Base-by-base conservation (phyloP, 2,113 vertebrate species). In the Gasterosteus aculeatus region DNA sequence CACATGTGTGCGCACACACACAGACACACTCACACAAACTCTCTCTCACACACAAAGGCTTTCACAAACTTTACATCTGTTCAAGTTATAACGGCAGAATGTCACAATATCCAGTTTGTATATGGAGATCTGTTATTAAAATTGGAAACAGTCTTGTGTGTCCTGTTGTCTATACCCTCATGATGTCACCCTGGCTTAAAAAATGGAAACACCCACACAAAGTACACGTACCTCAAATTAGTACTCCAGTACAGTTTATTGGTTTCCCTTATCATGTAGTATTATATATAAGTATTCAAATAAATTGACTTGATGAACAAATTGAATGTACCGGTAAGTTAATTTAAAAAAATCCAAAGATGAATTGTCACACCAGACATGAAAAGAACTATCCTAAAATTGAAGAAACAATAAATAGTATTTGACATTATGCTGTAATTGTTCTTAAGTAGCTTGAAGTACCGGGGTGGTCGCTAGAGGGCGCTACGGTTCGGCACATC, bases 41-140 rank as follows among this genome's bases (percentile, higher is more conserved):
- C 35, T 7, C 35, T 7, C 35, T 7, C 35, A 56, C 62, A 69
- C 59, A 70, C 62, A 72, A 53, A 62, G 18, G 1, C 78, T 22
- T 7, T 19, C 69, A 62, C 69, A 65, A 59, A 61, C 46, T 46
- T 58, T 6, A 72, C 38, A 81, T 74, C 77, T 64, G 80, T 65
- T 73, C 58, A 62, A 59, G 71, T 60, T 46, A 42, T 67, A 67
- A 29, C 7, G 15, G 77, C 80, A 82, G 72, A 86, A 71, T 68
- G 29, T 70, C 79, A 89, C 86, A 79, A 81, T 87, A 83, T 86
- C 26, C 44, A 69, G 75, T 90, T 88, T 88, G 81, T 89, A 85
- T 59, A 81, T 89, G 84, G 42, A 87, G 78, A 82, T 82, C 83
- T 88, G 87, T 84, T 91, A 92, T 87, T 91, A 91, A 92, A 92